Base-by-base conservation (phyloP, 1,140 invertebrate genomes). In the Drosophila insularis region DNA sequence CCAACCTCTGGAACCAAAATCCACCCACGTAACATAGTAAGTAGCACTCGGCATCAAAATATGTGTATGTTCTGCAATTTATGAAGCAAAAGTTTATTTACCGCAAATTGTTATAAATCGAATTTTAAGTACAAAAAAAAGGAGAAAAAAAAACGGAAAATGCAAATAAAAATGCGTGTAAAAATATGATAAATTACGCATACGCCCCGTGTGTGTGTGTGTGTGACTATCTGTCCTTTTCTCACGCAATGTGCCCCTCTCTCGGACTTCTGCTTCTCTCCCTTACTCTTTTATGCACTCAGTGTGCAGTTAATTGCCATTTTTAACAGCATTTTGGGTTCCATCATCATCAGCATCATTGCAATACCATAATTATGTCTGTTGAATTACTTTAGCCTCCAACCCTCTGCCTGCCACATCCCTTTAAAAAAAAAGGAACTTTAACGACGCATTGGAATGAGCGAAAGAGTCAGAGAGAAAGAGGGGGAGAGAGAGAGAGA, bases 51-150 rank as follows among this genome's bases (percentile, higher is more conserved):
- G 17, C 43, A 17, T 8, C 43, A 50, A 50, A 50, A 50, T 50
- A 50, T 50, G 43, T 43, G 35, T 63, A 40, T 74, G 66, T 62
- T 61, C 68, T 69, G 53, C 71, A 79, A 73, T 82, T 84, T 82
- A 84, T 82, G 68, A 63, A 43, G 68, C 60, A 81, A 58, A 58
- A 79, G 76, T 82, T 84, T 84, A 84, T 84, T 84, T 84, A 71
- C 80, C 80, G 72, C 80, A 82, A 82, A 82, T 84, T 84, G 69
- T 84, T 84, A 84, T 84, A 82, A 84, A 84, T 84, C 80, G 80
- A 85, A 84, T 80, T 85, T 85, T 74, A 84, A 84, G 77, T 77
- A 81, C 8, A 46, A 65, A 58, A 66, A 67, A 21, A 46, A 46
- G 19, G 10, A 19, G 11, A 21, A 11, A 46, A 46, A 8, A 46